These are phyloP conservation scores for Hemicentrotus pulcherrimus DNA, from an alignment of 35 echinoderm and acorn worm species.

Conservation along the genomic window DNA sequence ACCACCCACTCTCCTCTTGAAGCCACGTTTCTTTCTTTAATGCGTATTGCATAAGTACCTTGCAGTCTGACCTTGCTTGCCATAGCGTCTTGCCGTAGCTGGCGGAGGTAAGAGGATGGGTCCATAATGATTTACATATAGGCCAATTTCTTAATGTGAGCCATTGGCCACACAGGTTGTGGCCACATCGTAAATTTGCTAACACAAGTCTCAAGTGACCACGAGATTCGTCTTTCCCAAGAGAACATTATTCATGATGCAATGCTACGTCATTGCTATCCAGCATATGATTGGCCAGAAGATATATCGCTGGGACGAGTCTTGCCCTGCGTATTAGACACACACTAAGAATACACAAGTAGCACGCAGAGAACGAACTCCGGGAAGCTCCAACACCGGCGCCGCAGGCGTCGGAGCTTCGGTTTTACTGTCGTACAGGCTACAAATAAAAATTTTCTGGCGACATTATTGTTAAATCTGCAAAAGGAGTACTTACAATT, in stretches of 20 bases:
- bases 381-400: no score
- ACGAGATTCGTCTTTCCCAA: no score
- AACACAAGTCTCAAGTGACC: no score
- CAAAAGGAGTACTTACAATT: background rate
- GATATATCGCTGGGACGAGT: background rate
- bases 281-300: background rate
- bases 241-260: background rate
- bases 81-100: background rate
- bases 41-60: background rate
- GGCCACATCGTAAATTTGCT: background rate
- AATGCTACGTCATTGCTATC: background rate
- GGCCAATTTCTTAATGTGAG: background rate
- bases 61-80: background rate
- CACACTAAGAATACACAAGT: no score
- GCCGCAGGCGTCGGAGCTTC: no score
- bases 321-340: background rate
- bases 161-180: background rate
- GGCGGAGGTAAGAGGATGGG: background rate
- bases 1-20: background rate
- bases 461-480: no score
- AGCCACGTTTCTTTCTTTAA: background rate
- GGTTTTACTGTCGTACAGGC: no score
- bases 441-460: no score
- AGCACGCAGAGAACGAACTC: background rate
- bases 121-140: background rate